These are phyloP conservation scores for Mnemiopsis leidyi DNA, from an alignment of 37 sponge, comb jelly and placozoan species.

Conservation along the genomic window DNA sequence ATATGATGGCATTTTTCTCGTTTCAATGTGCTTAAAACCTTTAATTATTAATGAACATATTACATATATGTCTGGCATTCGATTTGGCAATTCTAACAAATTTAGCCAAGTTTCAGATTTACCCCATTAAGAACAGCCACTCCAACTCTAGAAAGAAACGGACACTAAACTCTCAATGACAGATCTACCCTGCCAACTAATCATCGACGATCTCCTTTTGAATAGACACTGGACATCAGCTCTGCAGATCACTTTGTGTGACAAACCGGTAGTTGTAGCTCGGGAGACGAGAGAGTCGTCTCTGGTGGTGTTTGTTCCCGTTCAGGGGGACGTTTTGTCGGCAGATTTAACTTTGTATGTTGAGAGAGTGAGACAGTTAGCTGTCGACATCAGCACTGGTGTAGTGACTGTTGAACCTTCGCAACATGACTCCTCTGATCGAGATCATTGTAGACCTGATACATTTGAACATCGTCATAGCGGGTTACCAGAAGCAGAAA, in stretches of 20 bases:
- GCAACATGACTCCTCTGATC: not conserved
- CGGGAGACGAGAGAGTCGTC: not conserved
- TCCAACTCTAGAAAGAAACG: not conserved
- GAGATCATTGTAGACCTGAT: not conserved
- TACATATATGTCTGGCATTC: no score
- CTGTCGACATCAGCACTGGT: not conserved
- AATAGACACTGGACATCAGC: not conserved
- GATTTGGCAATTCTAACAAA: no score
- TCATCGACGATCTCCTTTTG: not conserved
- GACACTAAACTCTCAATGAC: not conserved
- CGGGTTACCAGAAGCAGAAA: not conserved
- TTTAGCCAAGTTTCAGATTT: not conserved
- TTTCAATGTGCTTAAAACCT: not conserved
- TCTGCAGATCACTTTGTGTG: not conserved
- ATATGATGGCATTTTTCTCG: not conserved
- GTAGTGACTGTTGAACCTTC: not conserved
- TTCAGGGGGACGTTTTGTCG: not conserved
- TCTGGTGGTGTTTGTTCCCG: conserved; percentile 12
- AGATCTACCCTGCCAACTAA: not conserved
- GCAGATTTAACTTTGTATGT: not conserved
- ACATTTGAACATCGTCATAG: no score
- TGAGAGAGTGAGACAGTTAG: conserved; percentile 31
- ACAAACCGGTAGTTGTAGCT: conserved; percentile 11
- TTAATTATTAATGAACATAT: not conserved
- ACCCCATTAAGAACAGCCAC: not conserved